These are phyloP conservation scores for Eupithecia dodoneata DNA, from an alignment of 2,888 invertebrate species.

Conservation along the genomic window DNA sequence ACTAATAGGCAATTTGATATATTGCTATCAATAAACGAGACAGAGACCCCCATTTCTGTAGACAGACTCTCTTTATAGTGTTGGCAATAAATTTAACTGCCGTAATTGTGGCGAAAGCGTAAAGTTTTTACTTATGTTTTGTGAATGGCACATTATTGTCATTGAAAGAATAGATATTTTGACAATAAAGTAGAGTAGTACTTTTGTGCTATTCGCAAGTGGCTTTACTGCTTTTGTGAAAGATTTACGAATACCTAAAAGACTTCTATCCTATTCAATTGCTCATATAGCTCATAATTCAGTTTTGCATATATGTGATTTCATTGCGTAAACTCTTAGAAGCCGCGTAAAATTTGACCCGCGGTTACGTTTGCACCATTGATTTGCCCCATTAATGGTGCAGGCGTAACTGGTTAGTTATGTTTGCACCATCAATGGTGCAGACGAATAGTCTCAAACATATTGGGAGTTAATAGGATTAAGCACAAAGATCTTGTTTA, in stretches of 20 bases:
- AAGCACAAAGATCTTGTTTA: conserved; percentile 47
- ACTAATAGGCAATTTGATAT: conserved; percentile 58
- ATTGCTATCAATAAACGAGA: conserved; percentile 57
- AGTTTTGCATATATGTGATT: not conserved
- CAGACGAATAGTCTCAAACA: not conserved
- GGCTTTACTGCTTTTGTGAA: not conserved
- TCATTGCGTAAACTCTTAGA: not conserved
- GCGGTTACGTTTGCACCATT: too few relatives aligned
- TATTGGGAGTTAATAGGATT: conserved; percentile 37
- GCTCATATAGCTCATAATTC: not conserved
- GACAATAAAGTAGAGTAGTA: not conserved
- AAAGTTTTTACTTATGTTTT: conserved; percentile 57
- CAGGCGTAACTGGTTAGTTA: too few relatives aligned
- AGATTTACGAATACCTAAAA: not conserved
- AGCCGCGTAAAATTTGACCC: not conserved
- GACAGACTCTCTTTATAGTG: conserved; percentile 57
- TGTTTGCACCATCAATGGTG: too few relatives aligned
- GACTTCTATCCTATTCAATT: not conserved
- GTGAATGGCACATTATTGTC: conserved; percentile 36
- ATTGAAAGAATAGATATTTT: conserved; percentile 25
- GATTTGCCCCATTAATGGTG: too few relatives aligned
- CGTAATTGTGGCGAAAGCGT: conserved; percentile 65
- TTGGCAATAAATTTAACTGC: conserved; percentile 65
- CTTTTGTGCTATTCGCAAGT: not conserved
- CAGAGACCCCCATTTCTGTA: conserved; percentile 53